Evolutionary conservation across 2,797 vertebrate genomes (phyloP), one percentile per base, ranked within the genome.

Genomic region (Molossus alvarezi): DNA sequence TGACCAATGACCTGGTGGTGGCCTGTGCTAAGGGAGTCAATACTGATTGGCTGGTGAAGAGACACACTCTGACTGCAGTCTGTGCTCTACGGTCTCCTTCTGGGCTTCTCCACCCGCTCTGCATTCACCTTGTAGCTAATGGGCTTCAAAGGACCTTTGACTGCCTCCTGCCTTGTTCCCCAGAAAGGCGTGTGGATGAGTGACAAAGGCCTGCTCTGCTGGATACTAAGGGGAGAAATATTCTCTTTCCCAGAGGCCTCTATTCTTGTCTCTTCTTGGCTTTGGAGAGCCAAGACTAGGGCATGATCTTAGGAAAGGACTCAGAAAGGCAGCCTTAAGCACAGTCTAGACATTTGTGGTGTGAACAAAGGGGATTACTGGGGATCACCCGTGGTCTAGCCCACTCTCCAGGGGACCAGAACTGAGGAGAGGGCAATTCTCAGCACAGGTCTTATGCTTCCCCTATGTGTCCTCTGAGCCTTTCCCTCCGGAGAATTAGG

Each of bases 231-330:
- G 21, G 17, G 25, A 6, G 29, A 75, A 73, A 81, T 11, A 57
- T 0, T 82, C 3, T 53, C 33, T 90, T 82, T 10, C 21, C 15
- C 27, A n/a, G 45, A 64, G 23, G 33, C 9, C 20, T 65, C 62
- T 88, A 27, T 55, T 37, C 62, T 94, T 62, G 27, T 65, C 45
- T 76, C 51, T 84, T 92, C 45, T 58, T 92, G 25, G 55, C 65
- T 79, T 93, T 73, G 11, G 57, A 81, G 11, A 80, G 20, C 20
- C 60, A 90, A 76, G 27, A 45, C 13, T 23, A 57, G 17, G 11
- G 27, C 45, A 29, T 15, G 9, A 51, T 48, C 25, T 76, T 81
- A 69, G 62, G 88, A 88, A 76, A 13, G 4, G 23, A 37, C 12
- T 65, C 25, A 71, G 48, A n/a, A 91, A 82, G 11, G 7, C 15